Evolutionary conservation across 1,140 invertebrate genomes (phyloP).

Genomic region (Platyscapa corneri): DNA sequence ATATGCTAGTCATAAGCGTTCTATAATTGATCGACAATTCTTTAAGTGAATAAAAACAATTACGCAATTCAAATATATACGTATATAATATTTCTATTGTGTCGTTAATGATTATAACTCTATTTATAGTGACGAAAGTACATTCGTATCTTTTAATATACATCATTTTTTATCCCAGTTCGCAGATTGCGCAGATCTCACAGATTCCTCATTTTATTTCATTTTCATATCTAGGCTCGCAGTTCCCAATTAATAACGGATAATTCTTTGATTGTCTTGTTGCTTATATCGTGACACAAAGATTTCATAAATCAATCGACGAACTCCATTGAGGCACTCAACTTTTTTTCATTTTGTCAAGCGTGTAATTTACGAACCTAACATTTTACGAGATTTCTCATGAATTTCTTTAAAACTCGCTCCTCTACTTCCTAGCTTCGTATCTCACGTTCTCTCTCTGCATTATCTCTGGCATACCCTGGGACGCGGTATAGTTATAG

Average conservation of each 20-base stretch:
- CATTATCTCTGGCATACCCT: neutral
- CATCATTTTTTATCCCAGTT: neutral
- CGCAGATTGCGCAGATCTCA: neutral
- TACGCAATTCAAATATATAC: neutral
- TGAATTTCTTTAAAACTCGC: conserved; percentile 49
- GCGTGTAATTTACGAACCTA: conserved; percentile 44
- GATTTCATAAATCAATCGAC: conserved; percentile 30
- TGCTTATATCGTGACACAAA: neutral
- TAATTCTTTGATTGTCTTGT: conserved; percentile 18
- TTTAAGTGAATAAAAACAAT: neutral
- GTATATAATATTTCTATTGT: conserved; percentile 13
- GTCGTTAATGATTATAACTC: neutral
- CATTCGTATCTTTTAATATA: too few relatives aligned
- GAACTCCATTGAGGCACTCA: neutral
- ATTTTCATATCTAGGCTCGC: neutral
- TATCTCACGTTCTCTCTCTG: conserved; percentile 30
- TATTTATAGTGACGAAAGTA: neutral
- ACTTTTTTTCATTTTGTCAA: conserved; percentile 25
- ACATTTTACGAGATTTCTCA: conserved; percentile 36
- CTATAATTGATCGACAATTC: neutral
- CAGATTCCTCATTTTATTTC: conserved; percentile 28
- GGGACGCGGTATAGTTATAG: neutral
- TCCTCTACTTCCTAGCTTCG: conserved; percentile 21
- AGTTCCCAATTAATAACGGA: neutral
- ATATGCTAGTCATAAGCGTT: neutral